These are phyloP conservation scores for Pseudorasbora parva DNA, from an alignment of 2,113 vertebrate genomes.

Conservation along the genomic window DNA sequence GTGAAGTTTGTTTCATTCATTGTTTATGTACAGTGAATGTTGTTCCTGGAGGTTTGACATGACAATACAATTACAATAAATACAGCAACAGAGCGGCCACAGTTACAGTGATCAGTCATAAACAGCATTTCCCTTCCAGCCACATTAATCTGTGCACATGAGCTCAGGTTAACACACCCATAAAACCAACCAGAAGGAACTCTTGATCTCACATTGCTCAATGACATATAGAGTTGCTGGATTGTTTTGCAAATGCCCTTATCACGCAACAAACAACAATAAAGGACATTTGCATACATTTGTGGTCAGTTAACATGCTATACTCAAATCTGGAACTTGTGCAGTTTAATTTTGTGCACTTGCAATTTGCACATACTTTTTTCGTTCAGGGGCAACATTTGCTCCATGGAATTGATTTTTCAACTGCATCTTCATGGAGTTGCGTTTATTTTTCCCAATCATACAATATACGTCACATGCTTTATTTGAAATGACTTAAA, in stretches of 20 bases:
- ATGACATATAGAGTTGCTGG: neutral
- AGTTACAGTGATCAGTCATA: neutral
- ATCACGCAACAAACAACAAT: neutral
- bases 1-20: neutral
- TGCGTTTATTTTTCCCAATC: neutral
- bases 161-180: constrained; percentile 28
- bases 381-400: too few relatives aligned
- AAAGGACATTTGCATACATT: neutral
- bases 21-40: neutral
- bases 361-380: too few relatives aligned
- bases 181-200: neutral
- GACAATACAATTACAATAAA: neutral
- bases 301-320: neutral
- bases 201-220: neutral
- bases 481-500: neutral
- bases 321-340: neutral
- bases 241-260: neutral
- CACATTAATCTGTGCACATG: constrained; percentile 15
- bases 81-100: neutral
- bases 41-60: neutral
- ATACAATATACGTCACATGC: neutral
- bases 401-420: too few relatives aligned
- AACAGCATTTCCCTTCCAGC: constrained; percentile 21
- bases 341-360: too few relatives aligned
- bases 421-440: too few relatives aligned